These are phyloP conservation scores for Desmodus rotundus DNA, from an alignment of 2,113 vertebrate genomes.

Conservation along the genomic window DNA sequence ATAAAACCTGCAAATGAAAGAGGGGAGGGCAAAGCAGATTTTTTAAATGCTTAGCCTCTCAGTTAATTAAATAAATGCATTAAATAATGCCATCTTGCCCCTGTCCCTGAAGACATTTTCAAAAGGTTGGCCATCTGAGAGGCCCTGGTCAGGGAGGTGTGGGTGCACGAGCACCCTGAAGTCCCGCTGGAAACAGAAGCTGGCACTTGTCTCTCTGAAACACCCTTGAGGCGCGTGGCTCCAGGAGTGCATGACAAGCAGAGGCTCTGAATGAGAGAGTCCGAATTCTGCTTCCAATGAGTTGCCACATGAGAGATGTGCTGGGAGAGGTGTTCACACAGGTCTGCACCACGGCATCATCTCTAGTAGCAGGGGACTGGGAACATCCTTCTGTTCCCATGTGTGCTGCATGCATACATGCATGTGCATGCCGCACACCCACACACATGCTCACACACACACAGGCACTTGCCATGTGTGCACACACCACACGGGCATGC, in stretches of 20 bases:
- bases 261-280: neutral
- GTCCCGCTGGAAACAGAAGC: neutral
- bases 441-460: neutral
- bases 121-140: fast-evolving
- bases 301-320: fast-evolving
- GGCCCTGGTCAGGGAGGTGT: fast-evolving
- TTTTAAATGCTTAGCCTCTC: neutral
- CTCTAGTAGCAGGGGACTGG: neutral
- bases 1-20: neutral
- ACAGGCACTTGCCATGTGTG: neutral
- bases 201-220: neutral
- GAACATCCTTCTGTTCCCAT: no score
- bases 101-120: neutral
- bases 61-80: no score
- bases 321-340: fast-evolving
- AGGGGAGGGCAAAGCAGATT: no score
- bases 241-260: fast-evolving
- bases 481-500: neutral
- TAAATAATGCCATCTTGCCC: fast-evolving
- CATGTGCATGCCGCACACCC: neutral
- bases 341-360: fast-evolving
- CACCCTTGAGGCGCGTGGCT: fast-evolving
- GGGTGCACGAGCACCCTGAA: fast-evolving
- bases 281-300: neutral
- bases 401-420: fast-evolving